Evolutionary conservation across 2,113 vertebrate genomes (phyloP).

Genomic region (Hemicordylus capensis): DNA sequence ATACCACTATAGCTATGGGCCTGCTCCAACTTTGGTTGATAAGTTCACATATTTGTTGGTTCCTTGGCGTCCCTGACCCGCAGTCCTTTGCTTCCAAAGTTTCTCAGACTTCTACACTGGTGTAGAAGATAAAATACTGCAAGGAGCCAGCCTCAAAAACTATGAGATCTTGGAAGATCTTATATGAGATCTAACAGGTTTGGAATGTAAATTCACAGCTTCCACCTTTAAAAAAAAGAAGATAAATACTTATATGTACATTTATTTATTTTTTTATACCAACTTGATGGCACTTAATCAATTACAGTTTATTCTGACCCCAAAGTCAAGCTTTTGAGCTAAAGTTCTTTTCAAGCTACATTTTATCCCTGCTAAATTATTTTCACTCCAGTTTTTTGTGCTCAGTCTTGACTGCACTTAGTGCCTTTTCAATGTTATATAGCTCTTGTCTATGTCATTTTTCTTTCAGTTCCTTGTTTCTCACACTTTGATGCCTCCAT

Average conservation of each 20-base stretch:
- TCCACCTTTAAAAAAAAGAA: too few relatives aligned
- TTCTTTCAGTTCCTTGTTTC: neutral
- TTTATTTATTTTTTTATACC: too few relatives aligned
- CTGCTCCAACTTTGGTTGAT: neutral
- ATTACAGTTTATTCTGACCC: neutral
- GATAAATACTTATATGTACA: too few relatives aligned
- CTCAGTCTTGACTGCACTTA: neutral
- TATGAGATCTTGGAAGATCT: too few relatives aligned
- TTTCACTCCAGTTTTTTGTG: neutral
- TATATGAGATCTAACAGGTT: too few relatives aligned
- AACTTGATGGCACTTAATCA: too few relatives aligned
- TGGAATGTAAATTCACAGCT: neutral
- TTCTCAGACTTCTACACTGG: neutral
- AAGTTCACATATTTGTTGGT: too few relatives aligned
- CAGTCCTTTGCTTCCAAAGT: neutral
- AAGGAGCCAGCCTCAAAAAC: neutral
- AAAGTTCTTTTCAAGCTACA: neutral
- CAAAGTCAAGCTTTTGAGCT: neutral
- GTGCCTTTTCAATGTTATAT: neutral
- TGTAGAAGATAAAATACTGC: neutral
- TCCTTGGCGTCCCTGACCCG: neutral
- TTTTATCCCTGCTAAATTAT: too few relatives aligned
- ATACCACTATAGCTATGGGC: neutral
- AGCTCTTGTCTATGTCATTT: neutral
- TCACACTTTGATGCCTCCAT: neutral